A percentile compares a stretch with the other conserved stretches of the same genome.
phyloP scores from a whole-genome alignment of 2,888 invertebrate species.

The Trachelus stipa region DNA sequence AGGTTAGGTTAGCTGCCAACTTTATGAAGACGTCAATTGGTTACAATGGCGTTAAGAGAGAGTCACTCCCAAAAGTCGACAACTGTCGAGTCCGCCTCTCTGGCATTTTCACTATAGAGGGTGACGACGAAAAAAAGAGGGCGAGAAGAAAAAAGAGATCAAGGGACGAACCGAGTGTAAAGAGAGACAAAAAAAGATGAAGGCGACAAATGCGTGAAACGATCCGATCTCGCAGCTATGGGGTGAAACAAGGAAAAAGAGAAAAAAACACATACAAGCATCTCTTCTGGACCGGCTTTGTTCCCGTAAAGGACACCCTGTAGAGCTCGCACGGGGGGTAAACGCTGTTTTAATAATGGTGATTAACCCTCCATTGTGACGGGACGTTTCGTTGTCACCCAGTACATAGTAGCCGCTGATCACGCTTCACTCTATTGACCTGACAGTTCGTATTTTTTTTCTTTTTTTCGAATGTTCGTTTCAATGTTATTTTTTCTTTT shows the following conservation, averaged over 20 bases:
- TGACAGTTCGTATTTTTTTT: not conserved
- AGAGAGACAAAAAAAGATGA: slow-evolving; percentile 20
- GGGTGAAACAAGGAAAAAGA: slow-evolving; percentile 14
- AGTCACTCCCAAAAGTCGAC: slow-evolving; percentile 6
- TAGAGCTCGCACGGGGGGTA: slow-evolving; percentile 41
- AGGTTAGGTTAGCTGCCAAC: not conserved
- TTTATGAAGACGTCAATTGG: slow-evolving; percentile 5
- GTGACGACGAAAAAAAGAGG: not conserved
- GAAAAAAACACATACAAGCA: not conserved
- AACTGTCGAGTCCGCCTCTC: not conserved
- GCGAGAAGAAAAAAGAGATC: not conserved
- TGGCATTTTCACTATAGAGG: not conserved
- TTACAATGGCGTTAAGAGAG: not conserved
- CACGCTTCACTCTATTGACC: slow-evolving; percentile 1
- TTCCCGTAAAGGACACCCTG: slow-evolving; percentile 38
- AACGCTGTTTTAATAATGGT: slow-evolving; percentile 49
- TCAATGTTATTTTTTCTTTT: not conserved
- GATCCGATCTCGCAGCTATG: slow-evolving; percentile 13
- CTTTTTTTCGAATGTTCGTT: not conserved
- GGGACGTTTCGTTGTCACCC: slow-evolving; percentile 11
- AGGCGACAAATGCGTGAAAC: slow-evolving; percentile 21
- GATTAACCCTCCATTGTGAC: slow-evolving; percentile 52
- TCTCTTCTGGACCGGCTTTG: not conserved
- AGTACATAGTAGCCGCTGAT: slow-evolving; percentile 4
- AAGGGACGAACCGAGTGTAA: slow-evolving; percentile 9